These are phyloP conservation scores for Forbesichthys papilliferus DNA, from an alignment of 2,113 vertebrate genomes.

Conservation along the genomic window DNA sequence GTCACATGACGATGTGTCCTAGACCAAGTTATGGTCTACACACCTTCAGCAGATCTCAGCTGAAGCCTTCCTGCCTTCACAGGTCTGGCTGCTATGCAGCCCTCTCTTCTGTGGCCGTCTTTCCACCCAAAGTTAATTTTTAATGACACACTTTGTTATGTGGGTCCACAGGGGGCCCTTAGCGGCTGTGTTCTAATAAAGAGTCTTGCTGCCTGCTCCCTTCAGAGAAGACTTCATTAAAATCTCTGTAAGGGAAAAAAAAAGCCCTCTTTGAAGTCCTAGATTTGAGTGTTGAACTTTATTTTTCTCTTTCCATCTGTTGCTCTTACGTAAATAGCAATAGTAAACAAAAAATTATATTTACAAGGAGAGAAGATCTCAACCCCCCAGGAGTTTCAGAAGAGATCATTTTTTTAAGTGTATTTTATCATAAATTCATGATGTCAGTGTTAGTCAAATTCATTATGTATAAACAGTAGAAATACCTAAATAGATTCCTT, in stretches of 20 bases:
- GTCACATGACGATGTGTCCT: too few species aligned
- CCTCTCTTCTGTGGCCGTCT: constrained; percentile 60
- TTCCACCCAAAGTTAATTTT: constrained; percentile 69
- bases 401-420: too few species aligned
- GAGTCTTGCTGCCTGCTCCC: constrained; percentile 56
- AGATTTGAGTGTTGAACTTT: constrained; percentile 41
- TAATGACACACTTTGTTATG: constrained; percentile 73
- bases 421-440: too few species aligned
- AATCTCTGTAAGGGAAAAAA: constrained; percentile 32
- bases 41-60: neutral
- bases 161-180: constrained; percentile 60
- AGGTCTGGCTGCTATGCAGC: constrained; percentile 29
- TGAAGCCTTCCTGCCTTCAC: constrained; percentile 13
- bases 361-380: too few species aligned
- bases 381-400: too few species aligned
- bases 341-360: too few species aligned
- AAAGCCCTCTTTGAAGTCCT: constrained; percentile 53
- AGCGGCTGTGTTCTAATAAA: constrained; percentile 65
- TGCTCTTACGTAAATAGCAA: too few species aligned
- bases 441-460: too few species aligned
- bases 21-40: neutral
- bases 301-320: too few species aligned
- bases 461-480: too few species aligned
- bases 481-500: too few species aligned
- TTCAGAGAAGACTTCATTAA: constrained; percentile 69